Evolutionary conservation across 2,888 invertebrate species (phyloP).

Genomic region (Notodonta dromedarius): DNA sequence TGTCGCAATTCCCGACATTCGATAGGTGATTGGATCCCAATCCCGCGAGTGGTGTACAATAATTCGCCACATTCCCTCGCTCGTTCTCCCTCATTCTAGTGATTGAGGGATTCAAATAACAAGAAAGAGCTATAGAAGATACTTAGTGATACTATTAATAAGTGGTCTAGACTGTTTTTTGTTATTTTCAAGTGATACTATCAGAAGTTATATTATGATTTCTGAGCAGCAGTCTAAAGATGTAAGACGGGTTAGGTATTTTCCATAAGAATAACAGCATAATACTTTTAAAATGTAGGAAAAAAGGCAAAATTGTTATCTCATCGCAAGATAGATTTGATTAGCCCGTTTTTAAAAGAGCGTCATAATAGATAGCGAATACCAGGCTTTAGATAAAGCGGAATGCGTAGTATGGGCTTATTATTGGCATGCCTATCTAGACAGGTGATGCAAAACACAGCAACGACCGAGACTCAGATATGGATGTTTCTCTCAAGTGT

Average conservation of each 20-base stretch:
- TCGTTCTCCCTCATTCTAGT: neutral
- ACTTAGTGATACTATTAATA: too few species aligned
- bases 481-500: neutral
- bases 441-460: neutral
- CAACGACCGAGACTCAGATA: neutral
- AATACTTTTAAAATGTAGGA: neutral
- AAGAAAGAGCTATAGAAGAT: too few species aligned
- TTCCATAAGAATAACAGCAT: too few species aligned
- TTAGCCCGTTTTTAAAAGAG: neutral
- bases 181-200: too few species aligned
- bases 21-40: slow-evolving; percentile 36
- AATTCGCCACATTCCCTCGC: slow-evolving; percentile 18
- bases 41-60: slow-evolving; percentile 21
- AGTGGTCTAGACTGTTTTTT: too few species aligned
- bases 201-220: too few species aligned
- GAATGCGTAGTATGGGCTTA: slow-evolving; percentile 1
- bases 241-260: too few species aligned
- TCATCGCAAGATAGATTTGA: neutral
- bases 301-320: neutral
- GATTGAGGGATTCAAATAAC: too few species aligned
- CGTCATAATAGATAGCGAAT: slow-evolving; percentile 7
- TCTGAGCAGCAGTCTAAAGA: too few species aligned
- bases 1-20: slow-evolving; percentile 14
- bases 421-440: neutral
- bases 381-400: slow-evolving; percentile 1